phyloP scores from a whole-genome alignment of 2,797 vertebrate genomes.

The Anomalospiza imberbis region DNA sequence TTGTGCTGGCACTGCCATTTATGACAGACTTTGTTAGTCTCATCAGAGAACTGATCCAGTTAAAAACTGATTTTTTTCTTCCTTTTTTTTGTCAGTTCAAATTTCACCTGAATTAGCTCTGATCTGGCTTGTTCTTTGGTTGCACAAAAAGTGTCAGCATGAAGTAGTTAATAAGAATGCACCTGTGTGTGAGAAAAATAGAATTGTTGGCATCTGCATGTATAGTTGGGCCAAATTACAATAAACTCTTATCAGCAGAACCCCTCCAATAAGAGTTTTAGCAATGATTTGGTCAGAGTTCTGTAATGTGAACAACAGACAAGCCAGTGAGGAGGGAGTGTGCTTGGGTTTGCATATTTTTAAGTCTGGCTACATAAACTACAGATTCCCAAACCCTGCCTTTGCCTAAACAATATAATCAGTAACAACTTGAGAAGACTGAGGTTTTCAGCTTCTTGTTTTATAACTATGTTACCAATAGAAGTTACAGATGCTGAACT shows the following conservation, averaged over 20 bases:
- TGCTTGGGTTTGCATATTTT: not conserved
- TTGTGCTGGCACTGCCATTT: not conserved
- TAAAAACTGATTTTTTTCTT: not conserved
- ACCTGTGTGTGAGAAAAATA: not conserved
- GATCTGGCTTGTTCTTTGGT: not conserved
- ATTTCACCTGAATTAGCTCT: not conserved
- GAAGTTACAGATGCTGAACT: not conserved
- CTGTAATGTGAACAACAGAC: not conserved
- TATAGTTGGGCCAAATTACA: not conserved
- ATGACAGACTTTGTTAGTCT: not conserved
- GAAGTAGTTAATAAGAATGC: not conserved
- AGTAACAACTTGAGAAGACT: not conserved
- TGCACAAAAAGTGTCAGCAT: not conserved
- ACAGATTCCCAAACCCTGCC: not conserved
- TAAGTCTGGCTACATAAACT: not conserved
- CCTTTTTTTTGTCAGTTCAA: not conserved
- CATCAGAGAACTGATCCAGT: not conserved
- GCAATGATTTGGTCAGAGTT: not conserved
- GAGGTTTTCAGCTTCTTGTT: not conserved
- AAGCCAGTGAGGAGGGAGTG: not conserved
- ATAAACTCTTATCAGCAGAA: not conserved
- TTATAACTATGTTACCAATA: not conserved
- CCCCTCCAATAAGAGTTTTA: not conserved
- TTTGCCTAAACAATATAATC: slow-evolving; percentile 2
- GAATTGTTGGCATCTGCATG: not conserved